phyloP scores from a whole-genome alignment of 1,140 invertebrate genomes.

The Acromyrmex echinatior region DNA sequence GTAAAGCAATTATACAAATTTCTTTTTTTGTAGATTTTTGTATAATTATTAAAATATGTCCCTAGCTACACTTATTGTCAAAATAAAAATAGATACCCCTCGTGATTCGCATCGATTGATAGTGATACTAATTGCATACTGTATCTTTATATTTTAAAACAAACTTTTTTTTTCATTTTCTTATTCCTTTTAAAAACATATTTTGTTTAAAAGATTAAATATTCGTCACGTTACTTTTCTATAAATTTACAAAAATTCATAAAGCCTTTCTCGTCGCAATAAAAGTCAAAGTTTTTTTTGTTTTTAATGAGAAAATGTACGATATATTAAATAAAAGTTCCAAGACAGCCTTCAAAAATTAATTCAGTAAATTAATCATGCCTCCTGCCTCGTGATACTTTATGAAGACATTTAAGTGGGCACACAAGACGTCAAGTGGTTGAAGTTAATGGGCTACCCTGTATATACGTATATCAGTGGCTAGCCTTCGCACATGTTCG shows the following conservation, averaged over 20 bases:
- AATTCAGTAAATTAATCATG: constrained; percentile 61
- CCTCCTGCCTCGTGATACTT: constrained; percentile 33
- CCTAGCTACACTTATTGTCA: not conserved
- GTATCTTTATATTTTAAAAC: not conserved
- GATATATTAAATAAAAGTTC: constrained; percentile 38
- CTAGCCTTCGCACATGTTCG: constrained; percentile 60
- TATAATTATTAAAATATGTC: not conserved
- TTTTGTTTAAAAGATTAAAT: not conserved
- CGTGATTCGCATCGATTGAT: too few relatives aligned
- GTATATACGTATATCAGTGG: constrained; percentile 58
- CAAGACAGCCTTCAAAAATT: constrained; percentile 49
- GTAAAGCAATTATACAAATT: not conserved
- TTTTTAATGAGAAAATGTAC: not conserved
- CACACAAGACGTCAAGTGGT: constrained; percentile 26
- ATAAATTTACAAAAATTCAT: not conserved
- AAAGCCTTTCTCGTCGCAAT: not conserved
- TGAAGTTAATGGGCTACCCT: constrained; percentile 59
- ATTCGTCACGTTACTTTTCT: not conserved
- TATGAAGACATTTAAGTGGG: constrained; percentile 55
- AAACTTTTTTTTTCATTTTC: not conserved
- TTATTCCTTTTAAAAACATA: not conserved
- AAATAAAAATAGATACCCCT: not conserved
- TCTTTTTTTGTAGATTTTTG: not conserved
- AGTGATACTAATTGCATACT: not conserved
- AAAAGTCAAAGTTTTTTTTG: not conserved